Evolutionary conservation across 2,888 invertebrate species (phyloP).

Genomic region (Microdon myrmicae): DNA sequence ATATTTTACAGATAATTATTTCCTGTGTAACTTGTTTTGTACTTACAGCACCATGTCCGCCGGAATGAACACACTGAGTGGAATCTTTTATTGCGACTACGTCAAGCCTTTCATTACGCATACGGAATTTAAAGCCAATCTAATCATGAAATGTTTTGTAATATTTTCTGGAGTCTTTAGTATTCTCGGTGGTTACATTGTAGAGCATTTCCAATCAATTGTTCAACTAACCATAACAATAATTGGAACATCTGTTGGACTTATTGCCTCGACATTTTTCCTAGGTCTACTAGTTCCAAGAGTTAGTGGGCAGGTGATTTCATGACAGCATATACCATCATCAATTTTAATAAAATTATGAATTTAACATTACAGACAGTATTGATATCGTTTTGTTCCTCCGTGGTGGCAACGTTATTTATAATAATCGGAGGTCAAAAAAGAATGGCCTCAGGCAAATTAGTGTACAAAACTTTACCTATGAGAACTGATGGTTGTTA

Average conservation of each 20-base stretch:
- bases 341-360: background rate
- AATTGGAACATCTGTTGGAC: constrained; percentile 68
- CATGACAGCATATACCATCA: background rate
- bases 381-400: constrained; percentile 14
- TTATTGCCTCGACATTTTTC: constrained; percentile 72
- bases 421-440: constrained; percentile 38
- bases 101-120: constrained; percentile 60
- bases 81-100: constrained; percentile 69
- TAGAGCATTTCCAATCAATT: constrained; percentile 65
- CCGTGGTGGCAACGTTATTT: constrained; percentile 18
- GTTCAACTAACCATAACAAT: constrained; percentile 65
- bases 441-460: constrained; percentile 49
- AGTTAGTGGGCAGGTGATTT: constrained; percentile 63
- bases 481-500: constrained; percentile 41
- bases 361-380: constrained; percentile 18
- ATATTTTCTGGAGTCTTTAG: constrained; percentile 69
- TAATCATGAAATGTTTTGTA: constrained; percentile 64
- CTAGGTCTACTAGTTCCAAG: constrained; percentile 73
- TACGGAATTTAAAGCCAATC: constrained; percentile 63
- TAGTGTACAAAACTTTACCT: constrained; percentile 20
- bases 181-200: constrained; percentile 67
- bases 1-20: background rate
- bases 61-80: constrained; percentile 67
- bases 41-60: constrained; percentile 67
- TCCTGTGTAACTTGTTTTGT: too few species aligned